Evolutionary conservation across 2,888 invertebrate species (phyloP), one percentile per base, ranked within the genome.

Genomic region (Eilema sororculum): DNA sequence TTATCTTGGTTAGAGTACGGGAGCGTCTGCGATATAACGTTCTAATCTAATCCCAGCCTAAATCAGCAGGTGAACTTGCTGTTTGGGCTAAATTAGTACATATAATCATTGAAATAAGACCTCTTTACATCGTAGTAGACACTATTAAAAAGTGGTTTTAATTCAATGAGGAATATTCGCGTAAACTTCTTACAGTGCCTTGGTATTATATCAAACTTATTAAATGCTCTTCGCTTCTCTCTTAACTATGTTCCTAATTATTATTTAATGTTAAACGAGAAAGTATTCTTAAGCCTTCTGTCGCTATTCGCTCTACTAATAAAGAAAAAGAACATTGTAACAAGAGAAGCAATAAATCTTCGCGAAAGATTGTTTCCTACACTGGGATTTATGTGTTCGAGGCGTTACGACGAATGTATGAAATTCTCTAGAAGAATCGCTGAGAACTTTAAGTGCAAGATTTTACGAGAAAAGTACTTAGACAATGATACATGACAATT

Each of bases 301-400:
- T 30, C 20, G 65, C 28, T 46, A 41, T 46, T 46, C 20, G 52
- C 52, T 52, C 6, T n/a, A n/a, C 52, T 52, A 52, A n/a, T 52
- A 52, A 52, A 63, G 46, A 63, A 37, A 22, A 63, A 46, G n/a
- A 52, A n/a, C 52, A 52, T 9, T 52, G 9, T 64, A 28, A 52
- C 52, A 52, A 52, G 52, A 52, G 52, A 52, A 52, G 52, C 52
- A n/a, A 52, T 52, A 52, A 52, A 52, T 52, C n/a, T 9, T 52
- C 52, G 16, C 52, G 52, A 46, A 46, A 46, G 52, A 52, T 52
- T 52, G 52, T 52, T 52, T 52, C 52, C 52, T 52, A 52, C 52
- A n/a, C 52, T n/a, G n/a, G 52, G 9, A 52, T 52, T 52, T 52
- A 52, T 52, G 52, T n/a, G n/a, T 9, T 20, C 52, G n/a, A 52